Evolutionary conservation across 2,797 vertebrate genomes (phyloP).

Genomic region (Sebastiscus albofasciatus): DNA sequence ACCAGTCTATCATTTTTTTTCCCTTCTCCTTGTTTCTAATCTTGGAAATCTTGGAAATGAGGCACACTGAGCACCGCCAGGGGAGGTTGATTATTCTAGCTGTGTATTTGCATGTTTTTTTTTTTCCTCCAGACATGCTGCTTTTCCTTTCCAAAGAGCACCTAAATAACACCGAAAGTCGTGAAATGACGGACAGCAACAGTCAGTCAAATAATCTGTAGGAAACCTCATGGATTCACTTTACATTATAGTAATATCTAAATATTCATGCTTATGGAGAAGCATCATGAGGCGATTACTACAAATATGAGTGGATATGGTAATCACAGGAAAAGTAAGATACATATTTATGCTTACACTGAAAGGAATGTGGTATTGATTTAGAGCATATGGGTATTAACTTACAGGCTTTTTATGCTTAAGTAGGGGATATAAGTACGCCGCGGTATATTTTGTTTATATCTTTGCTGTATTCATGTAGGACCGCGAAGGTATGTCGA

Average conservation of each 20-base stretch:
- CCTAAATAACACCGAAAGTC: conserved; percentile 28
- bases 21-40: conserved; percentile 50
- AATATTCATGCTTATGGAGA: conserved; percentile 40
- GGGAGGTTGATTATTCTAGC: conserved; percentile 69
- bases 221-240: conserved; percentile 56
- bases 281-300: conserved; percentile 51
- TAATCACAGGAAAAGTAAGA: conserved; percentile 68
- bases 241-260: conserved; percentile 37
- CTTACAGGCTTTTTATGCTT: conserved; percentile 71
- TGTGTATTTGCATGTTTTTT: conserved; percentile 57
- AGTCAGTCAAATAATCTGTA: conserved; percentile 52
- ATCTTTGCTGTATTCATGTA: conserved; percentile 65
- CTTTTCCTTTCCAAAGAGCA: conserved; percentile 51
- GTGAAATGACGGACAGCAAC: conserved; percentile 30
- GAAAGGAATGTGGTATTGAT: conserved; percentile 74
- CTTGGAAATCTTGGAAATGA: conserved; percentile 73
- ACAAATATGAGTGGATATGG: conserved; percentile 65
- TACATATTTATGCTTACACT: conserved; percentile 64
- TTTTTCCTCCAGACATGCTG: conserved; percentile 48
- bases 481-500: conserved; percentile 63
- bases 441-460: conserved; percentile 73
- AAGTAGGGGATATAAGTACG: conserved; percentile 64
- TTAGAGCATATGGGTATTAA: conserved; percentile 72
- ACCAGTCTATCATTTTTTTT: conserved; percentile 57
- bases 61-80: conserved; percentile 50